These are phyloP conservation scores for Protaetia brevitarsis DNA, from an alignment of 1,140 invertebrate genomes.

Conservation along the genomic window DNA sequence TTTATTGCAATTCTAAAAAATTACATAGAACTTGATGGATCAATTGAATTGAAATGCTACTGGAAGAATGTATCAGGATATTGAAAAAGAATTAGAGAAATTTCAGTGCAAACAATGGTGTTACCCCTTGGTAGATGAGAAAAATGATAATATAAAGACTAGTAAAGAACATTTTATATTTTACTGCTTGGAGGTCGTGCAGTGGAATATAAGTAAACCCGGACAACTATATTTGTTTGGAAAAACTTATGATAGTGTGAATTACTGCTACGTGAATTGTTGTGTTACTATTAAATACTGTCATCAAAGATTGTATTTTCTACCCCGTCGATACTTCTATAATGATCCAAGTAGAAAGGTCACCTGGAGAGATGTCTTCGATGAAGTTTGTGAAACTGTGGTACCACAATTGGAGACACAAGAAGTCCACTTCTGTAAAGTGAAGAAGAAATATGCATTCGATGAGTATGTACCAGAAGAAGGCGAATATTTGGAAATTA, in stretches of 20 bases:
- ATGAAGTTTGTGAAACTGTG: not conserved
- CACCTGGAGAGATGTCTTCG: not conserved
- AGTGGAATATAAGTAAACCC: not conserved
- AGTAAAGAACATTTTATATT: not conserved
- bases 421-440: not conserved
- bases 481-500: not conserved
- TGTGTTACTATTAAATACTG: not conserved
- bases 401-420: not conserved
- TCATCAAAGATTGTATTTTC: not conserved
- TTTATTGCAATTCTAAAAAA: no score
- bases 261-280: not conserved
- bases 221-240: not conserved
- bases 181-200: not conserved
- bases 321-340: not conserved
- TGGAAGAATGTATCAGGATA: not conserved
- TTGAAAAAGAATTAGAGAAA: not conserved
- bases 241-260: not conserved
- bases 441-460: not conserved
- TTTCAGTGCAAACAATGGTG: not conserved
- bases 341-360: not conserved
- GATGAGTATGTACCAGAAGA: not conserved
- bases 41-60: no score
- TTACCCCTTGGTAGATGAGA: not conserved
- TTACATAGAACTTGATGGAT: no score
- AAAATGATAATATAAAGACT: not conserved